Evolutionary conservation across 2,113 vertebrate genomes (phyloP), one percentile per base, ranked within the genome.

Genomic region (Todiramphus chloris): DNA sequence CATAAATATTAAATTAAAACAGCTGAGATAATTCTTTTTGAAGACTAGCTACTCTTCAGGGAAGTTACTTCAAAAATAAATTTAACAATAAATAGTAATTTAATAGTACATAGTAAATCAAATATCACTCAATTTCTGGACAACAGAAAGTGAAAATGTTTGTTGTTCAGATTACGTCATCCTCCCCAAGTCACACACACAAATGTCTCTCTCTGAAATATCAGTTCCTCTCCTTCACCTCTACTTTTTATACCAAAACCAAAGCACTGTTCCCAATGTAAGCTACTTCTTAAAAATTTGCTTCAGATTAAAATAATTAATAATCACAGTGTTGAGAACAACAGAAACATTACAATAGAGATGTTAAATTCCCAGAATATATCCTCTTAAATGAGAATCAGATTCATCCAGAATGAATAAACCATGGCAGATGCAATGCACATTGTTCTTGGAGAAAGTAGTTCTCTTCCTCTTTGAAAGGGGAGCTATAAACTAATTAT

Each of bases 401-500:
- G 55, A 76, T 90, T 90, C 30, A 76, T 81, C n/a, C 23, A 31
- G 64, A 94, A 92, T 75, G 72, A 90, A 93, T 78, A 93, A 93
- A 78, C 23, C 20, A 15, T 56, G 51, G 74, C 43, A 78, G n/a
- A 58, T 43, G 39, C 66, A 68, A 28, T 41, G 60, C 73, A 81
- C 50, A 56, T 48, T 81, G 25, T 91, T 30, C 74, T 84, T 62
- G 75, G 62, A 94, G 43, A 91, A 95, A 87, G 51, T 1, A 2
- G 28, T 72, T 87, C 68, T 92, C 53, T 85, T 93, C 66, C 10
- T 11, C 39, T 83, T 73, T 93, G 81, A 94, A 95, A 87, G 43
- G 27, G 24, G 13, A 35, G 55, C 89, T 96, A 91, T 94, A 89
- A 93, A 79, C 73, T 94, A 94, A 96, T 95, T 95, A 87, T 20